Conservation (phyloP, 2,113 vertebrate species). For the Epinephelus lanceolatus region DNA sequence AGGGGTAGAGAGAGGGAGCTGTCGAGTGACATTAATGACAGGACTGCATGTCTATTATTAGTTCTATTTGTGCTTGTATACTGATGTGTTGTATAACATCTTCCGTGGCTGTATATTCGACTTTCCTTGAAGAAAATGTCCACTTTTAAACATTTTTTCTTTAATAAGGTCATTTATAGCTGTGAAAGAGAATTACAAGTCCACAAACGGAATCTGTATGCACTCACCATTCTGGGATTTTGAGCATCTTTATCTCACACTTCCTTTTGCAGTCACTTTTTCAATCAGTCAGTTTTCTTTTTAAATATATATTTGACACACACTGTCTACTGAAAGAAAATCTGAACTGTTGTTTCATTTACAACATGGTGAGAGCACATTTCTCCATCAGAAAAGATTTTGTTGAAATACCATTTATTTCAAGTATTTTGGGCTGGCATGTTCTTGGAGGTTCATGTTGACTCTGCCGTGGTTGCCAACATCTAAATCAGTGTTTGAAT, state of each 20-base stretch:
- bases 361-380: neutral
- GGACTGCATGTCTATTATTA: slow-evolving; percentile 15
- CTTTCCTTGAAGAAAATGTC: neutral
- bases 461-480: no score
- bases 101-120: neutral
- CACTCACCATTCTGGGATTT: neutral
- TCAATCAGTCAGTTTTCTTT: slow-evolving; percentile 23
- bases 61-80: neutral
- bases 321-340: slow-evolving; percentile 1
- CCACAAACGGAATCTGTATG: neutral
- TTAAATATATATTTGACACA: neutral
- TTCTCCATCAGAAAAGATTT: neutral
- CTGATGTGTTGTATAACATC: neutral
- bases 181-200: neutral
- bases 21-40: slow-evolving; percentile 6
- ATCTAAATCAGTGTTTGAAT: no score
- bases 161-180: neutral
- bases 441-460: neutral
- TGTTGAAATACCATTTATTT: neutral
- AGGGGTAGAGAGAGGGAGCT: neutral
- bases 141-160: neutral
- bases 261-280: neutral
- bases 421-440: neutral
- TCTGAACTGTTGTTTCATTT: neutral
- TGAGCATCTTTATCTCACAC: neutral